phyloP scores from a whole-genome alignment of 2,888 invertebrate species.

The Lithophane ornitopus region DNA sequence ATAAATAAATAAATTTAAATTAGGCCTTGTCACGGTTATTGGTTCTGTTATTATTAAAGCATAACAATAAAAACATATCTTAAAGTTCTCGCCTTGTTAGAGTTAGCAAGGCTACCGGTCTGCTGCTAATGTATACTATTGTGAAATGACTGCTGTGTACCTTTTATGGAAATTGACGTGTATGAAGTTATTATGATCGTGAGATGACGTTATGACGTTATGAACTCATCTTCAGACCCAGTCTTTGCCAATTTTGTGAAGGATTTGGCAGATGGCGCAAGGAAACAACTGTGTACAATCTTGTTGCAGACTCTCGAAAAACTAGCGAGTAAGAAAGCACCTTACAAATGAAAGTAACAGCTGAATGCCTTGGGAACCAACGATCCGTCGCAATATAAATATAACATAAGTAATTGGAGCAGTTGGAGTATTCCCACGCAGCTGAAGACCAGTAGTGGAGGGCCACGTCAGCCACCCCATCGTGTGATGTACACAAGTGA shows the following conservation, averaged over 20 bases:
- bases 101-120: constrained; percentile 14
- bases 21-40: not conserved
- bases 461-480: constrained; percentile 21
- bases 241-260: not conserved
- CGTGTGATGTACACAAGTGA: not conserved
- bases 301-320: not conserved
- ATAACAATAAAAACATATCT: constrained; percentile 10
- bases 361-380: not conserved
- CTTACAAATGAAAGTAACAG: constrained; percentile 12
- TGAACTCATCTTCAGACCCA: constrained; percentile 6
- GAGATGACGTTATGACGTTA: not conserved
- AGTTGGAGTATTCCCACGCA: constrained; percentile 21
- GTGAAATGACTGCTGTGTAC: not conserved
- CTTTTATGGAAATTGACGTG: not conserved
- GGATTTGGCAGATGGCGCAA: not conserved
- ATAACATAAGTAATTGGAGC: not conserved
- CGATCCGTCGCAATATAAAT: not conserved
- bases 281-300: not conserved
- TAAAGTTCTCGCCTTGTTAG: not conserved
- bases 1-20: no score
- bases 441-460: not conserved
- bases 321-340: not conserved
- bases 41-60: not conserved
- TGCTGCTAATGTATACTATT: constrained; percentile 16
- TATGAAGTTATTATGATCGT: constrained; percentile 2